Base-by-base conservation (phyloP, 2,113 vertebrate species). In the Paramormyrops kingsleyae region DNA sequence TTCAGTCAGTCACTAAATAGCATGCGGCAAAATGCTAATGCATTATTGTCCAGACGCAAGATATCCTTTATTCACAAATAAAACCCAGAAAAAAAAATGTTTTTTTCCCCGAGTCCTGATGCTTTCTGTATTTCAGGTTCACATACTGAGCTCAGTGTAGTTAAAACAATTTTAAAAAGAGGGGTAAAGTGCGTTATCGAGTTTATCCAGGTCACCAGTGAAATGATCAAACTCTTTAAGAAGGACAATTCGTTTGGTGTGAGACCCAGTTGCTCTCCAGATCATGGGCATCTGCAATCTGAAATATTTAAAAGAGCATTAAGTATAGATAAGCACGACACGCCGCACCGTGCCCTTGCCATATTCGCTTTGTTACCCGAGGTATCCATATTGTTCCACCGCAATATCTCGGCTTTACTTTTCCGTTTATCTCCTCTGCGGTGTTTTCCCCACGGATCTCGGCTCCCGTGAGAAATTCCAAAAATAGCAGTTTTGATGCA, bases 361-460 rank as follows among this genome's bases (percentile, higher is more conserved):
- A 39, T 39, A 17, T 17, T 56, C 5, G 62, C 46, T 74, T 24
- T 59, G 59, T 62, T 70, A 19, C 44, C 21, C 42, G 46, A 47
- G 39, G 24, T 59, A n/a, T 70, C 39, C 87, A 88, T 42, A 59
- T 70, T 88, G 59, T 70, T 77, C 31, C 70, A 77, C 44, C 24
- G 49, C 59, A 74, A 70, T 88, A 88, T 74, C 66, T n/a, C 35
- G 88, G 49, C 31, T 83, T 53, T 80, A 80, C 70, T 74, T 77
- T 53, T 35, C 70, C 66, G 46, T 46, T 47, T 39, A 50, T 47
- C 88, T 53, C 31, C 31, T 31, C 27, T 87, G 44, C 47, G 24
- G n/a, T 62, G 87, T 52, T 89, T 89, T 50, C 88, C 88, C 88
- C 10, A n/a, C 46, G 74, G 88, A 53, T 53, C 21, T 83, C 4